Base-by-base conservation (phyloP, 64 coral and sea anemone genomes). In the Catalaphyllia jardinei region DNA sequence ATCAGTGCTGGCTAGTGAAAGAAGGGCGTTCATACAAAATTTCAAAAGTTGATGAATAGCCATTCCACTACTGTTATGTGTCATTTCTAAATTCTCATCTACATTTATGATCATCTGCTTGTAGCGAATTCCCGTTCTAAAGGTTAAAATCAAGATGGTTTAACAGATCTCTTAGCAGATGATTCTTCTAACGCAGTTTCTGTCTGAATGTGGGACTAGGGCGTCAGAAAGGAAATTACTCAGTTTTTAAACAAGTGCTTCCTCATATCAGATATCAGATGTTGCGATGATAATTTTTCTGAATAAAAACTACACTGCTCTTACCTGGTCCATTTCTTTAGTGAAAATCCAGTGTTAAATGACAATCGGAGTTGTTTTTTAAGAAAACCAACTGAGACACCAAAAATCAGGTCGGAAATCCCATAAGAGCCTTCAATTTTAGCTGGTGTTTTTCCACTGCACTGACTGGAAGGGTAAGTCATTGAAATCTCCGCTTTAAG, bases 401-500 rank as follows among this genome's bases (percentile, higher is more conserved):
- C 80, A 65, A 83, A 67, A 65, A 12, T 46, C 20, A 83, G 16
- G 29, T 46, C 60, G 16, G 80, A 67, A 64, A 83, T 39, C 4
- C 80, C 80, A 67, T 67, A 83, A 67, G 6, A 6, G 19, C 80
- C 33, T 83, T 83, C 15, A 16, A 83, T 6, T 35, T 83, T 4
- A 35, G 31, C 80, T 3, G 80, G 80, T 67, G 3, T 67, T 13
- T 31, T 67, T 35, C 80, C 80, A 0, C 38, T 14, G 15, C 80
- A 83, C 0, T 83, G 60, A 35, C 17, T 65, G 20, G 80, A 65
- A 4, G 60, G 80, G 29, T 65, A 67, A 19, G 4, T 29, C 1
- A 83, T 67, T 65, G 80, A 65, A 11, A 83, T 46, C n/a, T 31
- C 80, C 10, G 60, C 80, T 65, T 83, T 39, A 24, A 83, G 31